A percentile compares a stretch with the other conserved stretches of the same genome.
Conservation (phyloP, 2,888 invertebrate genomes). For the Odiellus spinosus region DNA sequence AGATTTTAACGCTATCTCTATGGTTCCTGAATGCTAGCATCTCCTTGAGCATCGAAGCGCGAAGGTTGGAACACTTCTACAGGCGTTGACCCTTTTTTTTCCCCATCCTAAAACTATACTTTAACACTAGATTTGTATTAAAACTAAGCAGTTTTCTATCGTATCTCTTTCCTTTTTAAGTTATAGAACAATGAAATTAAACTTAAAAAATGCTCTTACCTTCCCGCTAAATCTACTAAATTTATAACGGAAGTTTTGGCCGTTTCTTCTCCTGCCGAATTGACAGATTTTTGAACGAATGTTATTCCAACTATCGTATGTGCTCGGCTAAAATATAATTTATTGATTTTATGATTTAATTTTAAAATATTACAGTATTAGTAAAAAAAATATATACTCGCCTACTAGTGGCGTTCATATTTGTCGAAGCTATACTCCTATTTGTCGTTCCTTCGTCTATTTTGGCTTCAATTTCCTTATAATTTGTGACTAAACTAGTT, state of each 20-base stretch:
- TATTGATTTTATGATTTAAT: no score
- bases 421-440: conserved; percentile 39
- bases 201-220: conserved; percentile 31
- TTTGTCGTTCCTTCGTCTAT: conserved; percentile 40
- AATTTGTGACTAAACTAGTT: conserved; percentile 31
- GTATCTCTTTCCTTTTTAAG: no score
- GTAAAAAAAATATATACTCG: conserved; percentile 9
- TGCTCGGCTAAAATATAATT: conserved; percentile 29
- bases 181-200: no score
- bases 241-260: conserved; percentile 37
- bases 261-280: conserved; percentile 35
- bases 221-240: conserved; percentile 41
- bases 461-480: conserved; percentile 35
- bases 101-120: no score
- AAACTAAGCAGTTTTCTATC: no score
- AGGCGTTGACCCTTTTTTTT: no score
- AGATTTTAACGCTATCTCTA: no score
- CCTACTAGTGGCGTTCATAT: conserved; percentile 41
- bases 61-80: no score
- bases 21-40: no score
- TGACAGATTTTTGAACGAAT: conserved; percentile 37
- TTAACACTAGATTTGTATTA: no score
- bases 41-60: no score
- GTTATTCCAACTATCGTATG: conserved; percentile 40
- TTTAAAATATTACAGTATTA: no score